Evolutionary conservation across 1,140 invertebrate genomes (phyloP), one percentile per base, ranked within the genome.

Genomic region (Ruditapes philippinarum): DNA sequence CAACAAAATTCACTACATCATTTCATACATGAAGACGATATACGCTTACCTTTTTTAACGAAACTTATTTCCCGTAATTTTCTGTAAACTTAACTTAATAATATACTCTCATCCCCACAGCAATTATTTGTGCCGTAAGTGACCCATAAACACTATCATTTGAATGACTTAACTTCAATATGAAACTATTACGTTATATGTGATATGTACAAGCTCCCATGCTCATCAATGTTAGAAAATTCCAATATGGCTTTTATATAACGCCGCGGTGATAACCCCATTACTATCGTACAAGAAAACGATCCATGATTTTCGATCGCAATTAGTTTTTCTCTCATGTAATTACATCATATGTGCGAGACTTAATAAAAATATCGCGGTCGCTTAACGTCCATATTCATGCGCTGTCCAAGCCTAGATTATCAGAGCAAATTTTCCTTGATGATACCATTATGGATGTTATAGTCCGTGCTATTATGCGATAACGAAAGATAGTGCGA

Each of bases 191-290:
- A 62, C 57, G 25, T 28, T 28, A n/a, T 25, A 3, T 28, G 19
- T 62, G 57, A 62, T 62, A 25, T 62, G 28, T 62, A n/a, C n/a
- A n/a, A 62, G 57, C 57, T 62, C 22, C 57, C 57, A 28, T 28
- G 28, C 57, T 62, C 57, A 62, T 62, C n/a, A 62, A 62, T 62
- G 57, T 28, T 62, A n/a, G n/a, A 62, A 62, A 62, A 62, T 62
- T 62, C 57, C 57, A 62, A 62, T 62, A 62, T 62, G 57, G n/a
- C 19, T 19, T 14, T 28, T 28, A n/a, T 62, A 62, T 62, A 62
- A 28, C 57, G 57, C 57, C 9, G 57, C 25, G 25, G n/a, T 62
- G 25, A 19, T 62, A 28, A 5, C 57, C 57, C 14, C 7, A 7
- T 7, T 45, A 45, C 5, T 7, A 14, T n/a, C 25, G 22, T 28